Percentiles rank a stretch among this genome's conserved stretches.
These are phyloP conservation scores for Dendrolimus punctatus DNA, from an alignment of 1,140 invertebrate genomes.

Conservation along the genomic window DNA sequence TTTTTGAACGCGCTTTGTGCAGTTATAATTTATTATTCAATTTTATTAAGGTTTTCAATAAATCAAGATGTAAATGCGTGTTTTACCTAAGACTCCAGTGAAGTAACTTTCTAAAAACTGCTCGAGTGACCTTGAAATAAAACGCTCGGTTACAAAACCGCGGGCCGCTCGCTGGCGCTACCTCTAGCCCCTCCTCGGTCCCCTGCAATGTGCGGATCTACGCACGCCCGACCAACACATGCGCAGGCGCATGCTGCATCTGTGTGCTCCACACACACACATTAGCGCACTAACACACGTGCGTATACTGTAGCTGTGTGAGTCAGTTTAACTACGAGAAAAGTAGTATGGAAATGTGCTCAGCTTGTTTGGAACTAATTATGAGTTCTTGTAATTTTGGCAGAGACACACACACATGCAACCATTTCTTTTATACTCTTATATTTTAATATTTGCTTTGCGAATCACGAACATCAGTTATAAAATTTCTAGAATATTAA, in stretches of 20 bases:
- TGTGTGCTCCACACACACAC: conserved; percentile 28
- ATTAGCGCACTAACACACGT: conserved; percentile 29
- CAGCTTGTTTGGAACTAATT: too few species aligned
- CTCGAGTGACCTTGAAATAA: conserved; percentile 72
- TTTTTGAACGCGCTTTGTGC: too few species aligned
- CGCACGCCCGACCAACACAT: conserved; percentile 37
- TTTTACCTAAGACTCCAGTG: conserved; percentile 45
- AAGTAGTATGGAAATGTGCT: too few species aligned
- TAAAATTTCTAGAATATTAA: too few species aligned
- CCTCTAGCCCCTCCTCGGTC: conserved; percentile 13
- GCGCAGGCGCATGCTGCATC: conserved; percentile 26
- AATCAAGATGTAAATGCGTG: conserved; percentile 28
- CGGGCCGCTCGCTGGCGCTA: conserved; percentile 58
- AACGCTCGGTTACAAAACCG: conserved; percentile 68
- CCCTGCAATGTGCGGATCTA: conserved; percentile 51
- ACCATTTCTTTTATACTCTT: too few species aligned
- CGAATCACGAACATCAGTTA: too few species aligned
- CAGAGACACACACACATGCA: conserved; percentile 21
- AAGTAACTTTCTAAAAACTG: conserved; percentile 73
- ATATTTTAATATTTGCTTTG: too few species aligned
- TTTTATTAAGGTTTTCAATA: conserved; percentile 4
- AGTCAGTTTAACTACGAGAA: too few species aligned
- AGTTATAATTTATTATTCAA: neutral
- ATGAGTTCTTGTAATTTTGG: too few species aligned
- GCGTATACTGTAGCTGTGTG: neutral